Base-by-base conservation (phyloP, 1,140 invertebrate species). In the Dinothrombium tinctorium region DNA sequence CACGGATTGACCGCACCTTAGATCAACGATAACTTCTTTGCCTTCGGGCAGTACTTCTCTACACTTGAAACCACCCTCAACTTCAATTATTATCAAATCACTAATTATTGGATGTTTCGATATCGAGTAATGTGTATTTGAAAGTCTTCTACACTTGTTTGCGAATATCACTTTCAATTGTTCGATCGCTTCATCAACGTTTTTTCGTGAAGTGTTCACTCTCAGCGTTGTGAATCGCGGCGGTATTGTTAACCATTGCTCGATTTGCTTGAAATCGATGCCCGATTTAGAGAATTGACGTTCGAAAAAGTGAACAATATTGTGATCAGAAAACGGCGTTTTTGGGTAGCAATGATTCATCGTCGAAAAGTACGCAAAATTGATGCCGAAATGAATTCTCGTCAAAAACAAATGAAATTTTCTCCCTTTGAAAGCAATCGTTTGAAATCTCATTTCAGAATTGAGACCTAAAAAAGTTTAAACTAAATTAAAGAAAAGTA, bases 11-110 rank as follows among this genome's bases (percentile, higher is more conserved):
- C 71, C 80, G 66, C 80, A 84, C 20, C 57, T 46, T 32, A 63
- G 59, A 61, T 82, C 78, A 8, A 87, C 76, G 41, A 86, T 69
- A 1, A 83, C 61, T 59, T 80, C 68, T 49, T 67, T 60, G 7
- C 54, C 44, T 36, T 31, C 15, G 14, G 33, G 36, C n/a, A 23
- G 23, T 11, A 35, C n/a, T 21, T 36, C 29, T 14, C n/a, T 32
- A 5, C 17, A 15, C n/a, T 35, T 19, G 23, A n/a, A 7, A 40
- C 29, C 3, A 33, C 43, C 26, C 15, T 23, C 23, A 3, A 21
- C 33, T 19, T 21, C 12, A 35, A 50, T 40, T 1, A 59, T 37
- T 11, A 59, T 29, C 5, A 54, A 48, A 45, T 59, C 55, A 20
- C 45, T 38, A 7, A 59, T n/a, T 6, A 33, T 23, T 20, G 57